A percentile compares a stretch with the other conserved stretches of the same genome.
These are phyloP conservation scores for Alentia gelatinosa DNA, from an alignment of 2,888 invertebrate species.

Conservation along the genomic window DNA sequence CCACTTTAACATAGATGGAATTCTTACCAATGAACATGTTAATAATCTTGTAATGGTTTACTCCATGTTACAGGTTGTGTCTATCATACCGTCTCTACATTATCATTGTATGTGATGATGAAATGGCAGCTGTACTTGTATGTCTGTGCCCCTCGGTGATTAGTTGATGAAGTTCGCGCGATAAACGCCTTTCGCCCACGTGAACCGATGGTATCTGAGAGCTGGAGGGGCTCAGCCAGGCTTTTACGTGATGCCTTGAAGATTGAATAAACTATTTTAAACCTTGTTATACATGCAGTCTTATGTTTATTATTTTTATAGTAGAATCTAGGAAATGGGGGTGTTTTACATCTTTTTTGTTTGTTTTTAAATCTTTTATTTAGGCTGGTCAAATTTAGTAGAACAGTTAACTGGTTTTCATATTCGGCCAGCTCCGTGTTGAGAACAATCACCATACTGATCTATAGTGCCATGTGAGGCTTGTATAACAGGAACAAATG, in stretches of 20 bases:
- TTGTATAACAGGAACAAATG: too few species aligned
- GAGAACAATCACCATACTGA: too few species aligned
- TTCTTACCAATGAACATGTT: not conserved
- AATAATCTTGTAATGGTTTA: not conserved
- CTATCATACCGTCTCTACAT: not conserved
- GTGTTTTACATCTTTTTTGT: too few species aligned
- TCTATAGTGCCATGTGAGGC: too few species aligned
- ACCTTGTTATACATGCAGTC: not conserved
- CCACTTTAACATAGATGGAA: not conserved
- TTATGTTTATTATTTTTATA: too few species aligned
- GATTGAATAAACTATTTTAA: not conserved
- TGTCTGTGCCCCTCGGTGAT: not conserved
- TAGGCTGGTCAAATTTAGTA: too few species aligned
- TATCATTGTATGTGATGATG: not conserved
- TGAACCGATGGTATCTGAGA: not conserved
- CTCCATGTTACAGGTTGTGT: not conserved
- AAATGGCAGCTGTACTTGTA: not conserved
- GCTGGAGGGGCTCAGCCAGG: not conserved
- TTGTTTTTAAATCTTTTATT: too few species aligned
- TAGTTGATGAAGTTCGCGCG: slow-evolving; percentile 24
- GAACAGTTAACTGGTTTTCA: too few species aligned
- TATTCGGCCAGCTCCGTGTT: too few species aligned
- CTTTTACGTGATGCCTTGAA: not conserved
- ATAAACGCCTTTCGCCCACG: not conserved
- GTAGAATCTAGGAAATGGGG: too few species aligned